Percentiles rank a stretch among this genome's conserved stretches.
phyloP scores from a whole-genome alignment of 2,888 invertebrate genomes.

The Vesta saturnalis region DNA sequence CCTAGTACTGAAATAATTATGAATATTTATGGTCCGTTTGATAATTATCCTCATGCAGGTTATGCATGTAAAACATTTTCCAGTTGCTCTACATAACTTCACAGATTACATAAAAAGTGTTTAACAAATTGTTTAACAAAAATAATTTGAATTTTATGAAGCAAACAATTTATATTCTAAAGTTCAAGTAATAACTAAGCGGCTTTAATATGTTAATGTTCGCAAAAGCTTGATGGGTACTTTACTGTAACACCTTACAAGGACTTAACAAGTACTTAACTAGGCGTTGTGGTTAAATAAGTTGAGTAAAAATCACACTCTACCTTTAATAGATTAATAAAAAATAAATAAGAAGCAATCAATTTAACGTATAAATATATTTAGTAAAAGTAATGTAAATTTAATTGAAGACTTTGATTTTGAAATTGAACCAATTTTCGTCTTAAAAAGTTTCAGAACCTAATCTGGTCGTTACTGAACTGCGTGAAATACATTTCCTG shows the following conservation, averaged over 20 bases:
- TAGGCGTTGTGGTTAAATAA: conserved; percentile 23
- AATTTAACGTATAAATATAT: too few species aligned
- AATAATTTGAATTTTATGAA: conserved; percentile 31
- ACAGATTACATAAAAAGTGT: conserved; percentile 21
- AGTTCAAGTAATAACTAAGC: conserved; percentile 33
- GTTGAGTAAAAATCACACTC: conserved; percentile 10
- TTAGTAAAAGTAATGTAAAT: conserved; percentile 20
- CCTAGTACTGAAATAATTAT: too few species aligned
- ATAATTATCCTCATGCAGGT: too few species aligned
- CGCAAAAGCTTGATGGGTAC: conserved; percentile 32
- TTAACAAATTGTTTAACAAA: conserved; percentile 25
- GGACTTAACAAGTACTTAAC: conserved; percentile 28
- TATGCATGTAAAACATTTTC: too few species aligned
- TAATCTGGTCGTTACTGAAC: conserved; percentile 40
- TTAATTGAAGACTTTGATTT: conserved; percentile 27
- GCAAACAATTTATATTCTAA: conserved; percentile 34
- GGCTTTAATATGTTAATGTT: conserved; percentile 32
- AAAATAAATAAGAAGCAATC: not conserved
- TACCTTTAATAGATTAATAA: not conserved
- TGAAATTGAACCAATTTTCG: conserved; percentile 39
- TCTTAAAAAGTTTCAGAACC: conserved; percentile 36
- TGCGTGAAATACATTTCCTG: conserved; percentile 41
- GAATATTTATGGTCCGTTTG: too few species aligned
- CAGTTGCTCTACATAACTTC: too few species aligned
- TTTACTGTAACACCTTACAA: conserved; percentile 33